Evolutionary conservation across 2,888 invertebrate genomes (phyloP), one percentile per base, ranked within the genome.

Genomic region (Lysandra coridon): DNA sequence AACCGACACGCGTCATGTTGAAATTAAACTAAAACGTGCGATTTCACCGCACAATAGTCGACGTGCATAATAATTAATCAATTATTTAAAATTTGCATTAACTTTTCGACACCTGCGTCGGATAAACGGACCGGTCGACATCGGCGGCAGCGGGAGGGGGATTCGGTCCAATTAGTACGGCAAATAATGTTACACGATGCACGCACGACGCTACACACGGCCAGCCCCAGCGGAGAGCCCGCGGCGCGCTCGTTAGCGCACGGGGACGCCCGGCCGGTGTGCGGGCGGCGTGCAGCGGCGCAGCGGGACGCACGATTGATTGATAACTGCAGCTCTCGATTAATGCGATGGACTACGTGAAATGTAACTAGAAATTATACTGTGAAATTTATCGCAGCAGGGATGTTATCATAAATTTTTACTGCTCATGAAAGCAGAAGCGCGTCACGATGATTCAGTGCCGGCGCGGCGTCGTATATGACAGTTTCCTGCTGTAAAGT

Each of bases 81-180:
- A 69, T 69, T 33, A 69, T 69, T 69, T 37, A 69, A 69, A 37
- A 69, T 69, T 69, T 37, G 69, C 69, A 69, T 69, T 69, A 69
- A 69, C 33, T 69, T 69, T 69, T 69, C 69, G 69, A 69, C 69
- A 69, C 69, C 69, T 69, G 69, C 14, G 14, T 5, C 14, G 69
- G 69, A 69, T 37, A 14, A 69, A 69, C 69, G 5, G 64, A 69
- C 30, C 30, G 64, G 64, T n/a, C 3, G 4, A 69, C 69, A 33
- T 14, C 33, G 14, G 14, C 69, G 14, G 53, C 53, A 14, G 53
- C 53, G 14, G 53, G 33, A 37, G 69, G 14, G 37, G 14, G 69
- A 69, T 37, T 33, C 69, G 17, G 33, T 33, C 69, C 69, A 69
- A 69, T 69, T 69, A 69, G 4, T 37, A 33, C 14, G 69, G 33